Evolutionary conservation across 2,113 vertebrate species (phyloP), one percentile per base, ranked within the genome.

Genomic region (Thamnophis sirtalis): DNA sequence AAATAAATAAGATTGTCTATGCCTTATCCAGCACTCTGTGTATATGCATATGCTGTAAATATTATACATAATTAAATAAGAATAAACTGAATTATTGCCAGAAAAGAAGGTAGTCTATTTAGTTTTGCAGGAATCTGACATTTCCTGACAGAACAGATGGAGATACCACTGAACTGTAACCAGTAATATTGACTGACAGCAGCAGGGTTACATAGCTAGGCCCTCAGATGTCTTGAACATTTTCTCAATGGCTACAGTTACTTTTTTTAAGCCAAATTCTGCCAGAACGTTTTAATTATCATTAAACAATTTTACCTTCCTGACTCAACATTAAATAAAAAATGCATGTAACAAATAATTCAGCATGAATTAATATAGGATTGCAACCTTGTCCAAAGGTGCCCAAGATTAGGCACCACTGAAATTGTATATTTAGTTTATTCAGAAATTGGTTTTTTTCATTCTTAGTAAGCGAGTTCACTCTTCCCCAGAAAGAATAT

Each of bases 401-500:
- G 1, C 68, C 91, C 53, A 90, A 28, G 28, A 24, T 86, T 51
- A 53, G 15, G 55, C 26, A 43, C 80, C 56, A 89, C 7, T 86
- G 21, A 92, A 93, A 94, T 3, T 94, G 93, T 97, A 94, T 97
- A 96, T 97, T 94, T 95, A 95, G 96, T 94, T 94, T 96, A 93
- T 93, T 80, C 91, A 96, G 92, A 95, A 97, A 84, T 87, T n/a
- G 0, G 0, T 6, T 92, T 96, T 93, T 95, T 0, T 80, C 91
- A 93, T 96, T 96, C 93, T 93, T 58, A 94, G 95, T 95, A 95
- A 89, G 92, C 87, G 90, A 88, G 86, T 97, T 97, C 96, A 97
- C 93, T 94, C 90, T 96, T 95, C 94, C 92, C 96, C 97, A 97
- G 97, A 98, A 94, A 93, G 93, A 96, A 95, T 91, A 96, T 86